Conservation (phyloP, 2,797 vertebrate genomes). For the Megaceryle alcyon region DNA sequence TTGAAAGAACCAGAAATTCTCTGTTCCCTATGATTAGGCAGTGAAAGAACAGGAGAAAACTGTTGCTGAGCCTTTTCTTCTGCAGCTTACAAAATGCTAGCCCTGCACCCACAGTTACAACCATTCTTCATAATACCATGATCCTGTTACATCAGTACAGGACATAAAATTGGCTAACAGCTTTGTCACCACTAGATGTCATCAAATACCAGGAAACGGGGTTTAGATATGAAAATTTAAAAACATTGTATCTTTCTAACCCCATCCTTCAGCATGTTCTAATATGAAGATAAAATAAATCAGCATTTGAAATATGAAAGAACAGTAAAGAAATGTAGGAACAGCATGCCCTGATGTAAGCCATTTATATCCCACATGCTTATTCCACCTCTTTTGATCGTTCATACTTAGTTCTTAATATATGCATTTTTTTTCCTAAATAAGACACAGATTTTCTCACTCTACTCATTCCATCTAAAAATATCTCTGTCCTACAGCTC, state of each 20-base stretch:
- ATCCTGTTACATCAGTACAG: neutral
- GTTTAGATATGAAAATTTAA: neutral
- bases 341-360: neutral
- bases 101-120: neutral
- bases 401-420: constrained; percentile 21
- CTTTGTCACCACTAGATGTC: constrained; percentile 79
- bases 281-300: constrained; percentile 65
- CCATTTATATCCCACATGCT: neutral
- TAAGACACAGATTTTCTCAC: constrained; percentile 16
- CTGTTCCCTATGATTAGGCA: neutral
- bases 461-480: neutral
- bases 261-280: constrained; percentile 64
- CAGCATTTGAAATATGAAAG: constrained; percentile 65
- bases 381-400: constrained; percentile 22
- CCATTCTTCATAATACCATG: neutral
- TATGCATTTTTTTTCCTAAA: neutral
- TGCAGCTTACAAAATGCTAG: neutral
- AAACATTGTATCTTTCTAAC: constrained; percentile 48
- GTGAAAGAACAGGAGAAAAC: neutral
- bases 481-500: constrained; percentile 1
- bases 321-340: constrained; percentile 62
- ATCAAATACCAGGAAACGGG: constrained; percentile 72
- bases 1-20: neutral
- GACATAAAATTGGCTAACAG: neutral
- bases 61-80: neutral